Evolutionary conservation across 2,888 invertebrate genomes (phyloP), one percentile per base, ranked within the genome.

Genomic region (Theristus sp.): DNA sequence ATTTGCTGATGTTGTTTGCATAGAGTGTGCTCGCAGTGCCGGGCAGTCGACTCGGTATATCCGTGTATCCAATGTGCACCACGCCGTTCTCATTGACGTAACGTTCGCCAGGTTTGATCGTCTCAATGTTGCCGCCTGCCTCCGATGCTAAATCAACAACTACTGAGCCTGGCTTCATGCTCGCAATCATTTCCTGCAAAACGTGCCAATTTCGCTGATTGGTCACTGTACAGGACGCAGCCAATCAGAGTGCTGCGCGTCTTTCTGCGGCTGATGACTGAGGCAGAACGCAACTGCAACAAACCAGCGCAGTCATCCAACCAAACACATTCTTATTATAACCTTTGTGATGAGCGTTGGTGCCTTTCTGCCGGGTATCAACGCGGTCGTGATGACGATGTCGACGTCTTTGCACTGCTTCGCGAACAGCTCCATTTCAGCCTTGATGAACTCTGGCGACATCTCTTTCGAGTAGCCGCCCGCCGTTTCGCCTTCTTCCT

Each of bases 1-100:
- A 84, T 71, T 89, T 89, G 25, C 87, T 85, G 66, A 89, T 86
- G 72, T 89, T 89, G 75, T 89, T 89, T n/a, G 85, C 86, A 72
- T 88, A 89, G 27, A 89, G 78, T 0, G 86, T 86, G 30, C 86
- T 86, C 60, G 87, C 84, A 75, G 88, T 87, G 0, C 87, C 85
- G 0, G 89, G 87, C 72, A 89, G 81, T 59, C 87, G 81, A 69
- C 85, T 85, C 20, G 87, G 84, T 60, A 88, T 75, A 76, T 88
- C 87, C 0, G 87, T 86, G 28, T 54, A 54, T 24, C 89, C 89
- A 68, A 89, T 80, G 75, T 89, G 89, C 0, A 84, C 83, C 29
- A 89, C 85, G 66, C 85, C 87, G 65, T 87, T 84, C 68, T 84
- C 81, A 69, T 86, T 81, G 24, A 79, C 79, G 65, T 82, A 82